A percentile compares a stretch with the other conserved stretches of the same genome.
These are phyloP conservation scores for Aradophagus sp. DNA, from an alignment of 1,140 invertebrate species.

Conservation along the genomic window DNA sequence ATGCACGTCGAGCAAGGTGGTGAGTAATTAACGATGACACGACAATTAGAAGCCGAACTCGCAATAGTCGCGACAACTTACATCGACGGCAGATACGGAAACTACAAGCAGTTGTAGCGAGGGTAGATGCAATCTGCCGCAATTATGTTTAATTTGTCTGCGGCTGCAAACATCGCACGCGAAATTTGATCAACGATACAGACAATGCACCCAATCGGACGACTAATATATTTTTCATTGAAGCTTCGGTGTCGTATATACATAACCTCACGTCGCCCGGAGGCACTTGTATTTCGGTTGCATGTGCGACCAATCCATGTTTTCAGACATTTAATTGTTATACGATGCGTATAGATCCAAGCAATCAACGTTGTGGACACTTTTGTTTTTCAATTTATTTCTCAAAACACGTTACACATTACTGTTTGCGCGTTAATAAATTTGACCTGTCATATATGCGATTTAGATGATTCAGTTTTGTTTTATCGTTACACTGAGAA, in stretches of 20 bases:
- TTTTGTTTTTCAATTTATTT: too few species aligned
- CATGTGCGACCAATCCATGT: slow-evolving; percentile 20
- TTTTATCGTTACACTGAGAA: too few species aligned
- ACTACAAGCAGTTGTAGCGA: slow-evolving; percentile 39
- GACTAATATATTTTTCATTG: slow-evolving; percentile 58
- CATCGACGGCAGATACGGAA: slow-evolving; percentile 27
- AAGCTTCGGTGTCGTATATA: slow-evolving; percentile 28
- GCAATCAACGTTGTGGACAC: too few species aligned
- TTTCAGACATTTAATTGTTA: slow-evolving; percentile 46
- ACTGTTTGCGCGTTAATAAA: too few species aligned
- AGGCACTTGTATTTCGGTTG: slow-evolving; percentile 30
- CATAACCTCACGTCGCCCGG: slow-evolving; percentile 11
- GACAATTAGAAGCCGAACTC: slow-evolving; percentile 44
- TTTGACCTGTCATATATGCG: too few species aligned
- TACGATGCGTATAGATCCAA: too few species aligned
- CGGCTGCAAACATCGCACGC: slow-evolving; percentile 51
- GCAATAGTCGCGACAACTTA: slow-evolving; percentile 18
- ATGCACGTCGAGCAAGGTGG: slow-evolving; percentile 80
- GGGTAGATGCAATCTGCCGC: slow-evolving; percentile 67
- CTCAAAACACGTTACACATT: too few species aligned
- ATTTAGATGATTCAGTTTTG: too few species aligned
- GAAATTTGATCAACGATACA: slow-evolving; percentile 49
- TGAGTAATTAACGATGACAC: slow-evolving; percentile 64
- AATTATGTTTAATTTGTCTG: slow-evolving; percentile 69
- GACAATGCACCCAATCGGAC: slow-evolving; percentile 21